Evolutionary conservation across 2,113 vertebrate genomes (phyloP).

Genomic region (Setophaga petechia): DNA sequence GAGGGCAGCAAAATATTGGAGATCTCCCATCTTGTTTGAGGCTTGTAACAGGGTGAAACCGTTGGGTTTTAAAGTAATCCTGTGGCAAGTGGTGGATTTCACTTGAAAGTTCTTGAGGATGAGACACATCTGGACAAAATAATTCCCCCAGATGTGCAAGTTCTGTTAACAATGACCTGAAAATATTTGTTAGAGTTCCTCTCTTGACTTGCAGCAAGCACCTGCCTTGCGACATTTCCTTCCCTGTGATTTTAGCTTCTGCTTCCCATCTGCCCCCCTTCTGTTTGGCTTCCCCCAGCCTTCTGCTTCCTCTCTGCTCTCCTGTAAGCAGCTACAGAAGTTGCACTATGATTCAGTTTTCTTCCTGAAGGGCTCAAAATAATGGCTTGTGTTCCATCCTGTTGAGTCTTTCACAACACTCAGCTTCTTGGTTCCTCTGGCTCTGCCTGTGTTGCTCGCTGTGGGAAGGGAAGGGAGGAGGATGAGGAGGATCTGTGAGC

Average conservation of each 20-base stretch:
- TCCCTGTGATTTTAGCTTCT: not conserved
- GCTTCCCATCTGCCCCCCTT: not conserved
- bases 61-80: not conserved
- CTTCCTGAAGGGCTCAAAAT: conserved; percentile 31
- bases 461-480: not conserved
- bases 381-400: not conserved
- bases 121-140: not conserved
- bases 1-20: not conserved
- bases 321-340: not conserved
- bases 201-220: not conserved
- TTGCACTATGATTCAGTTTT: conserved; percentile 20
- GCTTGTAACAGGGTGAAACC: not conserved
- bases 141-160: not conserved
- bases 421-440: not conserved
- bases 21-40: not conserved
- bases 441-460: not conserved
- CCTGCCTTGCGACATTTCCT: not conserved
- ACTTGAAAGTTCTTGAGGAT: not conserved
- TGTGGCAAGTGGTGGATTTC: not conserved
- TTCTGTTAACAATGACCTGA: not conserved
- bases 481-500: not conserved
- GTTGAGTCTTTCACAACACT: not conserved
- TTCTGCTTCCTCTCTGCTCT: conserved; percentile 24
- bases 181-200: not conserved
- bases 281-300: not conserved